phyloP scores from a whole-genome alignment of 1,140 invertebrate genomes.

The Thaumatotibia leucotreta region DNA sequence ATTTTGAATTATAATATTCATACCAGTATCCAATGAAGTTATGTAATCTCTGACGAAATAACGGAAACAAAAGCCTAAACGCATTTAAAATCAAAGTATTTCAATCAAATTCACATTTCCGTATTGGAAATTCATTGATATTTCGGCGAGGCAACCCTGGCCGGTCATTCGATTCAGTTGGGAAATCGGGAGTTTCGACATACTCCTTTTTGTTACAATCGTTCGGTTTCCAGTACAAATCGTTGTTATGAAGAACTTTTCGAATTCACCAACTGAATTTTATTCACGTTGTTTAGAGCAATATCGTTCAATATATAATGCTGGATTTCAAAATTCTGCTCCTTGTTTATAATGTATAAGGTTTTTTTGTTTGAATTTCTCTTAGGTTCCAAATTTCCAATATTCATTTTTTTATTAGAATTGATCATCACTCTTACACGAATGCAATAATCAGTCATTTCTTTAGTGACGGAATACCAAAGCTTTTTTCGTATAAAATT shows the following conservation, averaged over 20 bases:
- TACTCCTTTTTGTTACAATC: slow-evolving; percentile 13
- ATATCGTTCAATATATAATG: not conserved
- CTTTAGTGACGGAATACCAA: no score
- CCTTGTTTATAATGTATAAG: slow-evolving; percentile 20
- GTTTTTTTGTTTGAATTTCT: slow-evolving; percentile 13
- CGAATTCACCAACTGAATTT: slow-evolving; percentile 10
- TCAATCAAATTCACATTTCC: not conserved
- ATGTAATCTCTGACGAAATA: not conserved
- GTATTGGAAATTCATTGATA: not conserved
- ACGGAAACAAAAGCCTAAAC: not conserved
- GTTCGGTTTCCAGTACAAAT: slow-evolving; percentile 12
- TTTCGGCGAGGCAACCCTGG: slow-evolving; percentile 17
- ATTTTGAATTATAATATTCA: no score
- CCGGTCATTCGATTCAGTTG: slow-evolving; percentile 24
- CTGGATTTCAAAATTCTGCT: slow-evolving; percentile 5
- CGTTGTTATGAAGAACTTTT: slow-evolving; percentile 11
- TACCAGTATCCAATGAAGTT: not conserved
- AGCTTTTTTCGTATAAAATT: no score
- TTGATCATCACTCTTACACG: no score
- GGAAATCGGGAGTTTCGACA: slow-evolving; percentile 31
- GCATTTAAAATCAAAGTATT: not conserved
- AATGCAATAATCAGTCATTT: no score
- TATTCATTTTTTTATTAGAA: no score
- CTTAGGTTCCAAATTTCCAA: no score
- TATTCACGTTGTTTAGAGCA: not conserved